A percentile compares a stretch with the other conserved stretches of the same genome.
Conservation (phyloP, 2,113 vertebrate genomes). For the Nerophis lumbriciformis region DNA sequence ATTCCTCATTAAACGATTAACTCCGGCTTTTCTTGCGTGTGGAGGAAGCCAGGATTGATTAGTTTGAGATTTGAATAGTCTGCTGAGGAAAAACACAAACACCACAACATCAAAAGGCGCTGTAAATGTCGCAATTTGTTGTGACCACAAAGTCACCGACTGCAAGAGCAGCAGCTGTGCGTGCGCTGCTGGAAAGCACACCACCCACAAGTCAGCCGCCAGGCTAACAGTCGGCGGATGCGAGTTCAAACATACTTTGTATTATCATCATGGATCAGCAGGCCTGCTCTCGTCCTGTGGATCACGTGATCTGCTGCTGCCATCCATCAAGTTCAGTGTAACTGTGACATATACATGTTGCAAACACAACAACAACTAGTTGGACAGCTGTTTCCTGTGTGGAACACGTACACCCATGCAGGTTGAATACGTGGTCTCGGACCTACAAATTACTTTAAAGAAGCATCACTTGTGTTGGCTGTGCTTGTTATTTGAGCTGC, state of each 20-base stretch:
- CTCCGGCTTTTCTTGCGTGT: not conserved
- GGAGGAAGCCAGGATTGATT: not conserved
- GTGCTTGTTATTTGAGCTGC: no score
- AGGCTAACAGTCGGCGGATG: no score
- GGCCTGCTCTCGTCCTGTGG: not conserved
- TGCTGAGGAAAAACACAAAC: no score
- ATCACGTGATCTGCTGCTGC: not conserved
- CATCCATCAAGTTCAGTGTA: not conserved
- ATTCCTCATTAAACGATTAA: conserved; percentile 48
- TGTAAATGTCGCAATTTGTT: not conserved
- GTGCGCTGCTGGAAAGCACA: not conserved
- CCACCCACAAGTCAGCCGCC: not conserved
- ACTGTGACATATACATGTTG: not conserved
- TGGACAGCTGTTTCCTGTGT: conserved; percentile 6
- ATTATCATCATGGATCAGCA: not conserved
- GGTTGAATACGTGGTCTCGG: not conserved
- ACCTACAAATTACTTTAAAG: no score
- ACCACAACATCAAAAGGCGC: not conserved
- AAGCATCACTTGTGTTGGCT: no score
- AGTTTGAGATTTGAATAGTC: conserved; percentile 1
- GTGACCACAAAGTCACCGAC: not conserved
- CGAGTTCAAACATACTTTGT: no score
- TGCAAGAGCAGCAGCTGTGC: conserved; percentile 2
- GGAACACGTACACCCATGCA: not conserved
- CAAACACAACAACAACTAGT: not conserved